These are phyloP conservation scores for Ichneumoninae sp. DNA, from an alignment of 2,888 invertebrate species.

Conservation along the genomic window DNA sequence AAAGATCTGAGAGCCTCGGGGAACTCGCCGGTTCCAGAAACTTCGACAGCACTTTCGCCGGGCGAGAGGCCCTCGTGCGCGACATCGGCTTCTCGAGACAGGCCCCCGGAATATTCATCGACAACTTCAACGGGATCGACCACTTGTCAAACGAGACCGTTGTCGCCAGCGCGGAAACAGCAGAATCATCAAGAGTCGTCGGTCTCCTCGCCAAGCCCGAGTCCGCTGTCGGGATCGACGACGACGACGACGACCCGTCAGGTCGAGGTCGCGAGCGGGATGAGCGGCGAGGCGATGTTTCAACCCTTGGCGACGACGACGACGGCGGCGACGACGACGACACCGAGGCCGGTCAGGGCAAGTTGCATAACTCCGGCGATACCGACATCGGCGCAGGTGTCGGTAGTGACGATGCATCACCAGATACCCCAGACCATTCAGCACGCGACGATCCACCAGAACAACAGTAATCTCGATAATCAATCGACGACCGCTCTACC, in stretches of 20 bases:
- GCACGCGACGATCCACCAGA: conserved; percentile 3
- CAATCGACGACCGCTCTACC: conserved; percentile 7
- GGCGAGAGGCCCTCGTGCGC: conserved; percentile 7
- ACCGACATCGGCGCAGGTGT: conserved; percentile 46
- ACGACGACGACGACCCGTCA: neutral
- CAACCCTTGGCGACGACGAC: conserved; percentile 18
- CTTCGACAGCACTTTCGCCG: conserved; percentile 4
- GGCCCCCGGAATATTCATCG: conserved; percentile 35
- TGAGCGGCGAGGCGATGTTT: neutral
- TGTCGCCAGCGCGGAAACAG: conserved; percentile 29
- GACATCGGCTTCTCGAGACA: conserved; percentile 31
- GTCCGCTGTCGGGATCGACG: conserved; percentile 4
- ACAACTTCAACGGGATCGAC: conserved; percentile 33
- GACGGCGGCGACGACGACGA: conserved; percentile 66
- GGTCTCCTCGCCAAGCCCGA: neutral
- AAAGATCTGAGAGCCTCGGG: conserved; percentile 67
- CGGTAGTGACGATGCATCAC: conserved; percentile 49
- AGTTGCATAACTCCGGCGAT: conserved; percentile 38
- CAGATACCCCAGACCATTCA: conserved; percentile 21
- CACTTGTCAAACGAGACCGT: conserved; percentile 43
- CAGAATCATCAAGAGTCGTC: conserved; percentile 44
- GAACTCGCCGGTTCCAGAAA: conserved; percentile 38
- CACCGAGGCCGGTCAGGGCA: conserved; percentile 64
- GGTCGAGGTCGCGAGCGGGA: conserved; percentile 19
- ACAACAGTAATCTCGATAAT: neutral